Evolutionary conservation across 2,888 invertebrate species (phyloP).

Genomic region (Panzeria rudis): DNA sequence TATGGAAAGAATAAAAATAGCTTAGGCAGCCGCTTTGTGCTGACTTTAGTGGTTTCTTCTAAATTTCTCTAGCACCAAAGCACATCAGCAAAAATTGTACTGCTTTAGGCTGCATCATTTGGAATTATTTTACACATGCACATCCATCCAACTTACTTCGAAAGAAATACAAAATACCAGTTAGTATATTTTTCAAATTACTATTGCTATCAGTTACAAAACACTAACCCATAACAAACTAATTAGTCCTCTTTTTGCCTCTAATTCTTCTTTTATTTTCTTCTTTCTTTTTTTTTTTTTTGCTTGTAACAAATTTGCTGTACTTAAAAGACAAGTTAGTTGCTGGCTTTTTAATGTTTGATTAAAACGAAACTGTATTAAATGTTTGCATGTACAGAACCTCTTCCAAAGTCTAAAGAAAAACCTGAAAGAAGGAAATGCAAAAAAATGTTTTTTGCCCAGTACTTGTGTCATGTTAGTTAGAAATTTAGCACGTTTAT

Average conservation of each 20-base stretch:
- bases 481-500: background rate
- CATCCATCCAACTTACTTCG: background rate
- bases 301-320: constrained; percentile 5
- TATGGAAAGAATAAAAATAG: background rate
- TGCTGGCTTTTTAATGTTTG: constrained; percentile 37
- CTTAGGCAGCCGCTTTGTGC: constrained; percentile 28
- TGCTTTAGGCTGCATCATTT: constrained; percentile 57
- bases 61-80: background rate
- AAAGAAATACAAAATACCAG: background rate
- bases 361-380: constrained; percentile 51
- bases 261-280: background rate
- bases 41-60: constrained; percentile 49
- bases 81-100: constrained; percentile 48
- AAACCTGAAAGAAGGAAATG: background rate
- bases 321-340: constrained; percentile 6
- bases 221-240: constrained; percentile 56
- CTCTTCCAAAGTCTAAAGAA: background rate
- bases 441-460: background rate
- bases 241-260: constrained; percentile 39
- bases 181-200: constrained; percentile 40
- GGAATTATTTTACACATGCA: constrained; percentile 15
- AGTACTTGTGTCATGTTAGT: background rate
- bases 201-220: constrained; percentile 60
- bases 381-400: constrained; percentile 51
- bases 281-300: background rate